Evolutionary conservation across 2,113 vertebrate genomes (phyloP).

Genomic region (Probosciger aterrimus): DNA sequence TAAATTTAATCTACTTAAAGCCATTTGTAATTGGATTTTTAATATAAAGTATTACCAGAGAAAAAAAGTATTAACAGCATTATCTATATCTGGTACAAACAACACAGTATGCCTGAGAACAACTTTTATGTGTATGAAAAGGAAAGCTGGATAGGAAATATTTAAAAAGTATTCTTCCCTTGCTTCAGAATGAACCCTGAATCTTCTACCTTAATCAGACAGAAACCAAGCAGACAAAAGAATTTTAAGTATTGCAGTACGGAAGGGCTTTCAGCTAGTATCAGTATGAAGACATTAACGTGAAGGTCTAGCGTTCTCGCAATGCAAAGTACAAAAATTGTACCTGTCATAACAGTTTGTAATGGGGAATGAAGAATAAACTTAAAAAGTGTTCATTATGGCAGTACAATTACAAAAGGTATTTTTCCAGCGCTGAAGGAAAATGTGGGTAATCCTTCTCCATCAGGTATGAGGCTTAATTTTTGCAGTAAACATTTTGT

Average conservation of each 20-base stretch:
- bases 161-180: neutral
- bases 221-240: slow-evolving; percentile 17
- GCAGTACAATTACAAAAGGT: neutral
- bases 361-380: neutral
- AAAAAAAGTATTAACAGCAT: neutral
- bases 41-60: neutral
- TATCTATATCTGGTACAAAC: neutral
- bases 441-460: neutral
- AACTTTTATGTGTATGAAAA: neutral
- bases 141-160: neutral
- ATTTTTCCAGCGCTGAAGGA: neutral
- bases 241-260: neutral
- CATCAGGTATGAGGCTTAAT: neutral
- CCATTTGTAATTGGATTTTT: neutral
- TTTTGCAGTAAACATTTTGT: neutral
- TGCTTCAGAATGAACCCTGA: neutral
- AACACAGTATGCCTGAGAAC: neutral
- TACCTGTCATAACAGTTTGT: neutral
- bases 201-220: neutral
- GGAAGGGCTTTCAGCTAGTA: neutral
- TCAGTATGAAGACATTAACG: neutral
- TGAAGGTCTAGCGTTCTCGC: neutral
- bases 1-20: slow-evolving; percentile 4
- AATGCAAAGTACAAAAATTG: neutral
- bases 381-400: neutral